Evolutionary conservation across 2,797 vertebrate genomes (phyloP).

Genomic region (Rachycentron canadum): DNA sequence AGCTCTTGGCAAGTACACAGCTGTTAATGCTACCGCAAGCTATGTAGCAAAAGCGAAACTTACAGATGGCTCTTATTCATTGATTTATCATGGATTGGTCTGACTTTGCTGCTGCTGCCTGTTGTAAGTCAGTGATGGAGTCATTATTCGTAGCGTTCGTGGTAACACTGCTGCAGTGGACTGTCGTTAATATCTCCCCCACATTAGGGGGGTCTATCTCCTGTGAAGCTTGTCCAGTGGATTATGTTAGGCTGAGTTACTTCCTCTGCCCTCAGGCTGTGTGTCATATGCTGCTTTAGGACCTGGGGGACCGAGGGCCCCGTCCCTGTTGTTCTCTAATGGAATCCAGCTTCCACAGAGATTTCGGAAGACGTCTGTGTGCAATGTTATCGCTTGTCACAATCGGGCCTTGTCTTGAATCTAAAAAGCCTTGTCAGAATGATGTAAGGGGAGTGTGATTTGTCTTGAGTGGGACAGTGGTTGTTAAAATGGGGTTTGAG

Average conservation of each 20-base stretch:
- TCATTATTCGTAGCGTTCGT: conserved; percentile 8
- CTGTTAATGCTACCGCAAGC: no score
- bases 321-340: conserved; percentile 73
- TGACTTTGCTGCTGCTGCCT: background rate
- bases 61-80: background rate
- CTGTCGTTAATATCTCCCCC: conserved; percentile 25
- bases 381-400: conserved; percentile 2
- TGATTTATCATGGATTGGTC: background rate
- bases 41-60: no score
- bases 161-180: conserved; percentile 17
- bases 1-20: no score
- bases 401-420: background rate
- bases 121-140: conserved; percentile 9
- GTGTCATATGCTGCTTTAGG: conserved; percentile 74
- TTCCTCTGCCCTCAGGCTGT: conserved; percentile 65
- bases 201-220: conserved; percentile 44
- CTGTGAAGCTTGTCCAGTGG: conserved; percentile 54
- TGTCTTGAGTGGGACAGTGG: conserved; percentile 9
- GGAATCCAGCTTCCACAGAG: conserved; percentile 53
- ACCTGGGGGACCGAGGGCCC: conserved; percentile 44
- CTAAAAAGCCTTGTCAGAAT: conserved; percentile 37
- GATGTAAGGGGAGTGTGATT: conserved; percentile 10
- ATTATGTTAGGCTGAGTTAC: conserved; percentile 71
- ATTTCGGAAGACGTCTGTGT: conserved; percentile 16
- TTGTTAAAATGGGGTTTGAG: conserved; percentile 19